Base-by-base conservation (phyloP, 2,888 invertebrate species). In the Incurvaria masculella region DNA sequence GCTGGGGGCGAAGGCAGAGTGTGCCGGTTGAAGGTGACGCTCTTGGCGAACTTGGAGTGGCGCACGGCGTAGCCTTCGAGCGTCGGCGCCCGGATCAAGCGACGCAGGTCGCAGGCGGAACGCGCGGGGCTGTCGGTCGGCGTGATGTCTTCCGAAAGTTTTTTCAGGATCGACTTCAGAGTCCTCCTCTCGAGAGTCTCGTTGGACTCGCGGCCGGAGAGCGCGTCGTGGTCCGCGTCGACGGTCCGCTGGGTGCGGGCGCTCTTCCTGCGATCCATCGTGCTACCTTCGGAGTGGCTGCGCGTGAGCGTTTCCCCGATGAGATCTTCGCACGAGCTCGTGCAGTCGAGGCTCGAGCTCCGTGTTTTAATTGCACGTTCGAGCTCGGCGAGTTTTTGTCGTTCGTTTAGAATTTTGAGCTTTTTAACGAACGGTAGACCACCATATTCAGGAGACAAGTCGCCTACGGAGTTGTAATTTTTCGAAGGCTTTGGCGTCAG, bases 401-500 rank as follows among this genome's bases (percentile, higher is more conserved):
- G 81, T 69, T 93, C 93, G 65, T 93, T 93, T 43, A 93, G 78
- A 57, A 94, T 93, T 75, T 93, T 92, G 44, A 93, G 72, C 59
- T 92, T 91, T 68, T 93, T 93, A 1, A 93, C 92, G 62, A 93
- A 93, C 1, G 93, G 92, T 50, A 93, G 68, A 14, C 91, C 89
- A 45, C 89, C 88, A 59, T 92, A 93, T 64, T 93, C 93, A 0
- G 93, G 93, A 8, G 91, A 92, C 27, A 93, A 69, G 65, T 93
- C 93, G 60, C 91, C 91, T 45, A 92, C 88, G n/a, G 91, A 91
- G 52, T 84, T 81, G 68, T 92, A 92, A 63, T 85, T 84, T 66
- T 90, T 91, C 6, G 48, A 41, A 2, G 68, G 57, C 69, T 69
- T 69, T 10, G 73, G 71, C 49, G 72, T 62, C 41, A 75, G 57